A percentile compares a stretch with the other conserved stretches of the same genome.
phyloP scores from a whole-genome alignment of 2,113 vertebrate species.

The Albula glossodonta region DNA sequence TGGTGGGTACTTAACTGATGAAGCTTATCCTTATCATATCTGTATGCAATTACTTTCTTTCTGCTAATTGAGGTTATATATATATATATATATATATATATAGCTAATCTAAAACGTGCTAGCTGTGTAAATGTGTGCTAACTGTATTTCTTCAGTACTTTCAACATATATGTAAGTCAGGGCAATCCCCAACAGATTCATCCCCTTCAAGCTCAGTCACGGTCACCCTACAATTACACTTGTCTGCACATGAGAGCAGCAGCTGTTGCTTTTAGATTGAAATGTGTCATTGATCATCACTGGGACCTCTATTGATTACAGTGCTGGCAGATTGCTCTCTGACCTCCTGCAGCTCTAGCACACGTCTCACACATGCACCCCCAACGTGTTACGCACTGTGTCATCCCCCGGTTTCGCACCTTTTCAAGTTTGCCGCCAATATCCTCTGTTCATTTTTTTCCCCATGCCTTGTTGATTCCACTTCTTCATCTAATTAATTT shows the following conservation, averaged over 20 bases:
- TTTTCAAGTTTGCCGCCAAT: slow-evolving; percentile 33
- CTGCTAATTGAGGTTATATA: neutral
- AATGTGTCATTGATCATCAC: neutral
- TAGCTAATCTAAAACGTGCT: too few relatives aligned
- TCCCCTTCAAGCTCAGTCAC: neutral
- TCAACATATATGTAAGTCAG: neutral
- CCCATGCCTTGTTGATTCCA: slow-evolving; percentile 47
- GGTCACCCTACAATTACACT: neutral
- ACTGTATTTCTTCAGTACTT: neutral
- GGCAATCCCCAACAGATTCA: neutral
- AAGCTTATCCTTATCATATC: slow-evolving; percentile 29
- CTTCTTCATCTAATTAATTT: slow-evolving; percentile 56
- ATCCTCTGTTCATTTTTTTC: slow-evolving; percentile 42
- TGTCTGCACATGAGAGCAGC: neutral
- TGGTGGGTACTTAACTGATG: slow-evolving; percentile 37
- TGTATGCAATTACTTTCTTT: slow-evolving; percentile 8
- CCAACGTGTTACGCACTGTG: neutral
- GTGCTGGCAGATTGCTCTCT: neutral
- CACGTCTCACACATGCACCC: neutral
- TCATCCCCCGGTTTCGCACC: slow-evolving; percentile 21
- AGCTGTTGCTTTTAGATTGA: neutral
- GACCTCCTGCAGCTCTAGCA: neutral
- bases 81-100: neutral
- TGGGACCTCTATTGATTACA: neutral
- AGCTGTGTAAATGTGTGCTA: neutral